A percentile compares a stretch with the other conserved stretches of the same genome.
phyloP scores from a whole-genome alignment of 2,113 vertebrate genomes.

The Leptobrachium leishanense region DNA sequence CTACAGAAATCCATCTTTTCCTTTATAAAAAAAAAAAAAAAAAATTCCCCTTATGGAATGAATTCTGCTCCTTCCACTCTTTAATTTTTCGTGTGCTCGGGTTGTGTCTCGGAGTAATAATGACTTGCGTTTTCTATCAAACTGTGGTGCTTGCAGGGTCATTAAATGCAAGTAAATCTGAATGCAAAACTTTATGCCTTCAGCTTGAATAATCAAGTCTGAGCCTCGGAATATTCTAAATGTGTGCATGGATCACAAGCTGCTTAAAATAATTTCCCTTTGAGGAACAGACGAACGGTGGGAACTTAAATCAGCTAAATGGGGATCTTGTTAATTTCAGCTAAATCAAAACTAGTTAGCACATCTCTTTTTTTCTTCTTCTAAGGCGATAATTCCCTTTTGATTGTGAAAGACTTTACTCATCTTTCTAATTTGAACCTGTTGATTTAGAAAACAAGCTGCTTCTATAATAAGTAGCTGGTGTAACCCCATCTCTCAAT shows the following conservation, averaged over 20 bases:
- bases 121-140: constrained; percentile 20
- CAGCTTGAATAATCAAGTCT: constrained; percentile 46
- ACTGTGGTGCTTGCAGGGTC: constrained; percentile 41
- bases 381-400: constrained; percentile 48
- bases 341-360: constrained; percentile 49
- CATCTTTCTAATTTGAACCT: constrained; percentile 46
- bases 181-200: constrained; percentile 41
- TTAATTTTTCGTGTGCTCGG: not conserved
- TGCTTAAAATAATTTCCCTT: constrained; percentile 44
- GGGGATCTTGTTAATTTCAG: constrained; percentile 49
- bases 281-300: constrained; percentile 44
- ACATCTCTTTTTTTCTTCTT: constrained; percentile 42
- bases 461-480: constrained; percentile 67
- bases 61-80: not conserved
- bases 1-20: not conserved
- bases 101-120: not conserved
- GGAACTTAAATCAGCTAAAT: constrained; percentile 47
- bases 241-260: constrained; percentile 42
- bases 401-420: constrained; percentile 46
- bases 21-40: not conserved
- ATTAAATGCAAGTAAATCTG: constrained; percentile 46
- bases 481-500: constrained; percentile 60
- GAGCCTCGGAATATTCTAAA: constrained; percentile 27
- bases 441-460: constrained; percentile 59
- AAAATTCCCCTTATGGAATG: not conserved